Evolutionary conservation across 2,888 invertebrate species (phyloP).

Genomic region (Hofmannophila pseudospretella): DNA sequence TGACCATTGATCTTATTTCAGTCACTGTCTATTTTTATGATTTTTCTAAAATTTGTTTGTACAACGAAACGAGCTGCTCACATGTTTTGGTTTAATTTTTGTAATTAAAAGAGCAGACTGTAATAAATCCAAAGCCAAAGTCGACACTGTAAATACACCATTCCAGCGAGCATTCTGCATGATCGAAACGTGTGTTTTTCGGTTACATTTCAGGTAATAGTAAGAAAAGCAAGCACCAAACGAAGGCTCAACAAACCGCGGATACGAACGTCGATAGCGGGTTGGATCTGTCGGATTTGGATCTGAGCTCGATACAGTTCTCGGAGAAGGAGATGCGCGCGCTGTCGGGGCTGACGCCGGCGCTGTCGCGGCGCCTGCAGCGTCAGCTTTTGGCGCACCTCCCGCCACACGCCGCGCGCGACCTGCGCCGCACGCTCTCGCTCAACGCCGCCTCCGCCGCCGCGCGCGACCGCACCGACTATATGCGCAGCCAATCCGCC

Average conservation of each 20-base stretch:
- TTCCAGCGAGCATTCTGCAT: conserved; percentile 72
- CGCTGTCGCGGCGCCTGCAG: conserved; percentile 83
- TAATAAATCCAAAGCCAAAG: conserved; percentile 5
- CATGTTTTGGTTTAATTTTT: not conserved
- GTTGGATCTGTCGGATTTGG: conserved; percentile 80
- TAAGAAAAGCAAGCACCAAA: conserved; percentile 58
- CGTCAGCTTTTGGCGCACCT: conserved; percentile 83
- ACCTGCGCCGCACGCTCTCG: conserved; percentile 81
- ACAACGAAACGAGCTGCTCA: not conserved
- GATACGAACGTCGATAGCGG: conserved; percentile 40
- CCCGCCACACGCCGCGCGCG: conserved; percentile 82
- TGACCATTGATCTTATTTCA: conserved; percentile 13
- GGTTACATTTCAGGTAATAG: conserved; percentile 71
- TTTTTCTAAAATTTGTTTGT: conserved; percentile 1
- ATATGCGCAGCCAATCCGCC: conserved; percentile 18
- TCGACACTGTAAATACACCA: conserved; percentile 65
- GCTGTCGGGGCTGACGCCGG: conserved; percentile 83
- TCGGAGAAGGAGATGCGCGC: conserved; percentile 84
- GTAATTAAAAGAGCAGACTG: not conserved
- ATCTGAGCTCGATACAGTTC: conserved; percentile 82
- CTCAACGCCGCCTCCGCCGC: conserved; percentile 50
- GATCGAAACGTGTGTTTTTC: conserved; percentile 77
- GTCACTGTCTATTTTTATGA: not conserved
- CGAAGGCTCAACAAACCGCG: conserved; percentile 30
- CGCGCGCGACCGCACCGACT: conserved; percentile 23